These are phyloP conservation scores for Ernsta delagoae DNA, from an alignment of 2,888 invertebrate species.

Conservation along the genomic window DNA sequence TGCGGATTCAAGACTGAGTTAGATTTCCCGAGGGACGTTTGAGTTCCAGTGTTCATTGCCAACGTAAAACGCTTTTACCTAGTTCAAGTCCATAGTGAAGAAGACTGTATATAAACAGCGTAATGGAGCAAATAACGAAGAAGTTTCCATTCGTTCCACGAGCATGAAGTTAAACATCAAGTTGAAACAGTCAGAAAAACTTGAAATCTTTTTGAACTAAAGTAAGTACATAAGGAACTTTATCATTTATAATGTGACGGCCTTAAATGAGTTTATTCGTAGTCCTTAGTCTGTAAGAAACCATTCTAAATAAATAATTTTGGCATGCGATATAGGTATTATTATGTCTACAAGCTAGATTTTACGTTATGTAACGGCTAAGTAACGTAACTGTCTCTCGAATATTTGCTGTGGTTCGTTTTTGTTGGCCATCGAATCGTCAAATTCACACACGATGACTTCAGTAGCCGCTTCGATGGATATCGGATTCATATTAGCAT, in stretches of 20 bases:
- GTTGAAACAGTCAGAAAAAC: no score
- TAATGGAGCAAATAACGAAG: background rate
- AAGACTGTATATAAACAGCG: background rate
- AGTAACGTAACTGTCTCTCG: no score
- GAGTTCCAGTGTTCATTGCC: constrained; percentile 27
- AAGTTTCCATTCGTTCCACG: background rate
- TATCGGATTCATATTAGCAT: constrained; percentile 23
- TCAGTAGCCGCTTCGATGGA: constrained; percentile 3
- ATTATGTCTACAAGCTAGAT: no score
- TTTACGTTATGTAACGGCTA: no score
- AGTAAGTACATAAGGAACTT: no score
- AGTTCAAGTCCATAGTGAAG: background rate
- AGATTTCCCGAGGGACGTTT: constrained; percentile 32
- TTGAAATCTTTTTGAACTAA: no score
- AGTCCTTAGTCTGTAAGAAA: no score
- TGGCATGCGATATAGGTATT: no score
- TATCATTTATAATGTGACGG: no score
- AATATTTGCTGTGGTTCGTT: constrained; percentile 4
- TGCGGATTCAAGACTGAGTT: constrained; percentile 32
- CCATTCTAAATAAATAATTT: no score
- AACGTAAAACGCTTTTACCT: constrained; percentile 21
- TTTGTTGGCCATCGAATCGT: constrained; percentile 4
- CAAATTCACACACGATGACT: constrained; percentile 25
- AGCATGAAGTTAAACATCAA: background rate
- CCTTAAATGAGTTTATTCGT: no score